Percentiles rank a stretch among this genome's conserved stretches.
Evolutionary conservation across 2,888 invertebrate genomes (phyloP).

Genomic region (Drosophila pullipes): DNA sequence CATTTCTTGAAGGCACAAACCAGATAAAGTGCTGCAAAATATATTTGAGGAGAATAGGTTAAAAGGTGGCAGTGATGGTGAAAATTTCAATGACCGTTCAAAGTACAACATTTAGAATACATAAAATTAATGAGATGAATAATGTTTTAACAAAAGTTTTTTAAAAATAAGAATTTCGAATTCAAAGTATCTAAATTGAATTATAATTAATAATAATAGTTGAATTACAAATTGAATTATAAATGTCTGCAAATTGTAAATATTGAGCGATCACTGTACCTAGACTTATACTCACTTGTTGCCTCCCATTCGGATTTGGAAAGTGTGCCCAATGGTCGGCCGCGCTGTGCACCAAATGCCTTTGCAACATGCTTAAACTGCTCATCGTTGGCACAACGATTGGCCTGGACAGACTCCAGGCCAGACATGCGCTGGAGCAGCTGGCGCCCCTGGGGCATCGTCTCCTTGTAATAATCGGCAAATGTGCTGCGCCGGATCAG

Average conservation of each 20-base stretch:
- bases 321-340: slow-evolving; percentile 90
- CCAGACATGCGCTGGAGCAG: slow-evolving; percentile 92
- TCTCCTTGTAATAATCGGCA: slow-evolving; percentile 89
- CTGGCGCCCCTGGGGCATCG: slow-evolving; percentile 76
- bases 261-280: neutral
- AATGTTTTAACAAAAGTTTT: neutral
- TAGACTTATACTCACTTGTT: slow-evolving; percentile 88
- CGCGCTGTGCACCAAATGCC: slow-evolving; percentile 83
- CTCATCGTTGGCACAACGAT: slow-evolving; percentile 86
- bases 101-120: neutral
- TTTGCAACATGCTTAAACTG: slow-evolving; percentile 92
- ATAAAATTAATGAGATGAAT: neutral
- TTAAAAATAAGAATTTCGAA: neutral
- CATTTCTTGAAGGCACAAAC: slow-evolving; percentile 94
- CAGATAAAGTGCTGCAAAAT: slow-evolving; percentile 91
- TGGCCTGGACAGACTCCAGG: slow-evolving; percentile 91
- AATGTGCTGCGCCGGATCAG: slow-evolving; percentile 90
- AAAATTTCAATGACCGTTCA: neutral
- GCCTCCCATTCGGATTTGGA: slow-evolving; percentile 97
- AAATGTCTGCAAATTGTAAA: neutral
- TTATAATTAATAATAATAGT: neutral
- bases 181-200: neutral
- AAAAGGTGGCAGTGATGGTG: neutral
- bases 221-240: neutral
- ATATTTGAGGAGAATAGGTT: neutral